Evolutionary conservation across 1,140 invertebrate genomes (phyloP).

Genomic region (Cheumatopsyche charites): DNA sequence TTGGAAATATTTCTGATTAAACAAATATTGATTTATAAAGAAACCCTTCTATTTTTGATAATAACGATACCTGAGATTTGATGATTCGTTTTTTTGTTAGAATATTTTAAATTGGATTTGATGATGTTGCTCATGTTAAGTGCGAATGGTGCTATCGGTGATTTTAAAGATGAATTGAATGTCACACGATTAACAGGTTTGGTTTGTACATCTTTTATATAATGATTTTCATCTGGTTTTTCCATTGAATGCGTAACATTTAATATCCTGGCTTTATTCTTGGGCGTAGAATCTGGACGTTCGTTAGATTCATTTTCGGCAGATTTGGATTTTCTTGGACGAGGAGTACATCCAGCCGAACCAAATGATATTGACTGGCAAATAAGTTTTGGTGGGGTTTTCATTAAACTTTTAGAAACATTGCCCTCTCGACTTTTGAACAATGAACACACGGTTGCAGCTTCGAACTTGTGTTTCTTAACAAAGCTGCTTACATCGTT

Average conservation of each 20-base stretch:
- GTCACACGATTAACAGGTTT: constrained; percentile 1
- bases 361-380: constrained; percentile 50
- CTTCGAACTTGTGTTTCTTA: constrained; percentile 34
- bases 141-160: neutral
- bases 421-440: constrained; percentile 42
- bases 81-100: constrained; percentile 1
- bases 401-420: constrained; percentile 44
- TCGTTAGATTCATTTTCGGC: neutral
- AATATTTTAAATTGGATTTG: neutral
- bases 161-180: neutral
- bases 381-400: constrained; percentile 48
- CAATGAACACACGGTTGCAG: constrained; percentile 44
- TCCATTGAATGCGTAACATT: constrained; percentile 58
- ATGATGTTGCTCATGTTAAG: neutral
- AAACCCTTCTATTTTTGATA: too few species aligned
- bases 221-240: constrained; percentile 25
- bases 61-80: too few species aligned
- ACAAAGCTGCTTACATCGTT: too few species aligned
- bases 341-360: constrained; percentile 55
- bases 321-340: neutral
- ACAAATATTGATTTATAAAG: too few species aligned
- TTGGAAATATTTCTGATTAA: neutral
- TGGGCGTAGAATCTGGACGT: constrained; percentile 34
- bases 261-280: constrained; percentile 50
- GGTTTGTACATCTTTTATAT: neutral